Evolutionary conservation across 2,797 vertebrate genomes (phyloP), one percentile per base, ranked within the genome.

Genomic region (Centroberyx gerrardi): DNA sequence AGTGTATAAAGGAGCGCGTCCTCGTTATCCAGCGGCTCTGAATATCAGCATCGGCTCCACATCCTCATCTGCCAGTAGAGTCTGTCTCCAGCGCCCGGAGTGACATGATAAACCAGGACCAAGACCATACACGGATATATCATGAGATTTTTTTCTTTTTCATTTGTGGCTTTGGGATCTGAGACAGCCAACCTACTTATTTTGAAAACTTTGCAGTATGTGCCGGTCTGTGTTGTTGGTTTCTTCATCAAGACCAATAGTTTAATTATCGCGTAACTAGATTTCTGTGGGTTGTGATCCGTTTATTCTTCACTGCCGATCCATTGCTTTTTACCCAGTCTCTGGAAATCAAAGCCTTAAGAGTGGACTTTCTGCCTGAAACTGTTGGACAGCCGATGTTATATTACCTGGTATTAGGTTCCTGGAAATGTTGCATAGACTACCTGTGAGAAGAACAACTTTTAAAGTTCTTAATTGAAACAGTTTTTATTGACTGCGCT

Each of bases 1-100:
- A 27, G 22, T 10, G 40, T 53, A 14, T 4, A 76, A 70, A 12
- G 27, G 52, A 18, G 82, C 83, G 79, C 82, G 72, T 78, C 38
- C 60, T 68, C 74, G 33, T 56, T 2, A 52, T 68, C 82, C 55
- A 55, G 40, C 44, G 12, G 10, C 40, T 13, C 40, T 2, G 10
- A 42, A 51, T 67, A 59, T 81, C 68, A 61, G 61, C 70, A 13
- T 67, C 82, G 62, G 68, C 42, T 67, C 40, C 46, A 5, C 72
- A 15, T 58, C 80, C 62, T 33, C 18, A 53, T 38, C 38, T 4
- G 74, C 22, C 60, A 62, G 58, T 33, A 12, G 53, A 71, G 44
- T 62, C 53, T 0, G 22, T 54, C 72, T 63, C 68, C 69, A 49
- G 78, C 54, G 44, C 17, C 72, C 68, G 58, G 27, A 38, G 38